These are phyloP conservation scores for Euproctis similis DNA, from an alignment of 2,888 invertebrate genomes.

Conservation along the genomic window DNA sequence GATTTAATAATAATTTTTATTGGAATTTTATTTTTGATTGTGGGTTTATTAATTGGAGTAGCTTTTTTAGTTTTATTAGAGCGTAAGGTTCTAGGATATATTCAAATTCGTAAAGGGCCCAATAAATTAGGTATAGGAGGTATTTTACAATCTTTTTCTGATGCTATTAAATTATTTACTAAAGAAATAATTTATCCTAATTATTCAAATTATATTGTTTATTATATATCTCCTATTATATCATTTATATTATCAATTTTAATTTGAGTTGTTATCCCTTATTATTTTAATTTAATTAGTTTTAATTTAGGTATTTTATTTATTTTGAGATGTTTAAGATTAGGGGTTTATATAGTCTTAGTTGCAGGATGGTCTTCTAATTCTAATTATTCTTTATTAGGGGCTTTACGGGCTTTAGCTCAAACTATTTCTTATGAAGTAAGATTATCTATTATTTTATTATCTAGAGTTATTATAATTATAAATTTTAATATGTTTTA, in stretches of 20 bases:
- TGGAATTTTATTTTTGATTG: conserved; percentile 69
- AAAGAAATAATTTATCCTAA: conserved; percentile 77
- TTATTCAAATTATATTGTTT: conserved; percentile 76
- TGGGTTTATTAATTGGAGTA: conserved; percentile 78
- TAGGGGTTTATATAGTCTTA: conserved; percentile 79
- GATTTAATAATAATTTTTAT: conserved; percentile 57
- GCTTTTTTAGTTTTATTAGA: conserved; percentile 84
- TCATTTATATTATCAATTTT: conserved; percentile 77
- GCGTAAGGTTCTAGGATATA: conserved; percentile 81
- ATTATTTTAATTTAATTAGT: conserved; percentile 66
- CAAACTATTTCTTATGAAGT: conserved; percentile 88
- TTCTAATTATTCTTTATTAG: conserved; percentile 83
- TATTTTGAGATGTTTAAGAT: conserved; percentile 79
- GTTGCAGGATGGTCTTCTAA: conserved; percentile 82
- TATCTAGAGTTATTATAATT: conserved; percentile 76
- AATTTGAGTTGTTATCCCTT: conserved; percentile 76
- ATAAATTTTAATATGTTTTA: conserved; percentile 69
- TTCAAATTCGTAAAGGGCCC: conserved; percentile 84
- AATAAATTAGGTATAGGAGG: conserved; percentile 81
- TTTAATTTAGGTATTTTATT: conserved; percentile 78
- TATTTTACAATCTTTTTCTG: conserved; percentile 81
- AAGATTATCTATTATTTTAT: conserved; percentile 79
- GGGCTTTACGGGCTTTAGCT: conserved; percentile 79
- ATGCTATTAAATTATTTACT: conserved; percentile 83
- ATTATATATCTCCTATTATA: conserved; percentile 77